phyloP scores from a whole-genome alignment of 2,888 invertebrate genomes.

The Drosophila pegasa region DNA sequence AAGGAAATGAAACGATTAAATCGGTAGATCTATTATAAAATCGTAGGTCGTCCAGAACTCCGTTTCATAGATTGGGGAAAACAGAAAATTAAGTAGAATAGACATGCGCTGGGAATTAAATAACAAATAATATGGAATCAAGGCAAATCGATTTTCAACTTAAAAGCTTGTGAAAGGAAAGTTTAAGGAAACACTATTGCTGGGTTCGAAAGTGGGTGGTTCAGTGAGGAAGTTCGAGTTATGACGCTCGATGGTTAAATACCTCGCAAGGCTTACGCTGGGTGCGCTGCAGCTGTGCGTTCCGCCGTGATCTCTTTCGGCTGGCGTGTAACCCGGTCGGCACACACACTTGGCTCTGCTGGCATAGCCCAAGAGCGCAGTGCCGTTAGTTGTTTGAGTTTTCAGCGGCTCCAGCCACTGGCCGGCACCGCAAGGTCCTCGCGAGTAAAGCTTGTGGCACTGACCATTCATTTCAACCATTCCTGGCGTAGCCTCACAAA shows the following conservation, averaged over 20 bases:
- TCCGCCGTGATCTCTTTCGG: slow-evolving; percentile 50
- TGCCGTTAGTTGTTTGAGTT: slow-evolving; percentile 61
- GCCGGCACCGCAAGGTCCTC: slow-evolving; percentile 91
- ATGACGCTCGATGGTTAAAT: slow-evolving; percentile 85
- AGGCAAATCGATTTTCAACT: slow-evolving; percentile 19
- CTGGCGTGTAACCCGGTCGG: slow-evolving; percentile 87
- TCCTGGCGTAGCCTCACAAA: slow-evolving; percentile 87
- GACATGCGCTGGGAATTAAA: slow-evolving; percentile 26
- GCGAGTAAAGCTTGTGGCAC: slow-evolving; percentile 91
- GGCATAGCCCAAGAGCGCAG: slow-evolving; percentile 45
- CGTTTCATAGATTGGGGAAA: slow-evolving; percentile 11
- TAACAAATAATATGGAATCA: slow-evolving; percentile 13
- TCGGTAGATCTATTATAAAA: slow-evolving; percentile 37
- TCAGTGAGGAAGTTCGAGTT: slow-evolving; percentile 69
- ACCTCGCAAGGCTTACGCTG: slow-evolving; percentile 88
- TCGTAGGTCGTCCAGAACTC: slow-evolving; percentile 22
- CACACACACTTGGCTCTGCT: slow-evolving; percentile 88
- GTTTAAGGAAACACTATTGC: slow-evolving; percentile 18
- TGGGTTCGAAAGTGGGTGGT: slow-evolving; percentile 36
- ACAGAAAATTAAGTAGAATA: slow-evolving; percentile 10
- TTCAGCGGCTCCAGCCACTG: slow-evolving; percentile 89
- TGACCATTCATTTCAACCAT: slow-evolving; percentile 88
- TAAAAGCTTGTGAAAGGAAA: slow-evolving; percentile 20
- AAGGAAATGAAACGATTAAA: slow-evolving; percentile 71
- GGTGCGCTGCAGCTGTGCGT: slow-evolving; percentile 87